phyloP scores from a whole-genome alignment of 2,797 vertebrate genomes.

The Labeo calbasu region DNA sequence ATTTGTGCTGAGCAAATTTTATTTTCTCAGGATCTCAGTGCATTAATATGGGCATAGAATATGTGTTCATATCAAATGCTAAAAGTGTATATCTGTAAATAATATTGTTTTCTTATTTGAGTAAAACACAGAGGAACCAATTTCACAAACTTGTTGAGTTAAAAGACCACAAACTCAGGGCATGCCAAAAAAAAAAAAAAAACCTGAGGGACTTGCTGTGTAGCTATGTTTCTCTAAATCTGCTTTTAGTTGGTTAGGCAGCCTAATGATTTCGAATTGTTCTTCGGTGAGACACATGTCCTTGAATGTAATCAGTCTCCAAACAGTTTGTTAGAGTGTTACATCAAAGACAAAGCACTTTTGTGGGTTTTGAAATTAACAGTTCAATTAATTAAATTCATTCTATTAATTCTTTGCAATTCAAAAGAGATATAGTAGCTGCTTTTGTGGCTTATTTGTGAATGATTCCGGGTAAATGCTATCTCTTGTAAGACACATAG shows the following conservation, averaged over 20 bases:
- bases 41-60: not conserved
- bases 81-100: not conserved
- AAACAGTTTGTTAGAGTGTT: conserved; percentile 29
- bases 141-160: not conserved
- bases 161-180: not conserved
- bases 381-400: not conserved
- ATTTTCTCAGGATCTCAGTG: not conserved
- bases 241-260: conserved; percentile 29
- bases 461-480: not conserved
- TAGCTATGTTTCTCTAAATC: conserved; percentile 14
- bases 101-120: conserved; percentile 11
- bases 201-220: not conserved
- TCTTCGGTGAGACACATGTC: not conserved
- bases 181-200: not conserved
- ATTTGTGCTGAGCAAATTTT: not conserved
- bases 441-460: conserved; percentile 6
- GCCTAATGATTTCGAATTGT: conserved; percentile 20
- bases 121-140: conserved; percentile 5
- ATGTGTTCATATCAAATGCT: not conserved
- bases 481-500: not conserved
- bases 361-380: conserved; percentile 27
- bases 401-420: not conserved
- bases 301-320: conserved; percentile 11
- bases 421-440: not conserved
- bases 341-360: conserved; percentile 6